A percentile compares a stretch with the other conserved stretches of the same genome.
Conservation (phyloP, 2,797 vertebrate species). For the Picus viridis region DNA sequence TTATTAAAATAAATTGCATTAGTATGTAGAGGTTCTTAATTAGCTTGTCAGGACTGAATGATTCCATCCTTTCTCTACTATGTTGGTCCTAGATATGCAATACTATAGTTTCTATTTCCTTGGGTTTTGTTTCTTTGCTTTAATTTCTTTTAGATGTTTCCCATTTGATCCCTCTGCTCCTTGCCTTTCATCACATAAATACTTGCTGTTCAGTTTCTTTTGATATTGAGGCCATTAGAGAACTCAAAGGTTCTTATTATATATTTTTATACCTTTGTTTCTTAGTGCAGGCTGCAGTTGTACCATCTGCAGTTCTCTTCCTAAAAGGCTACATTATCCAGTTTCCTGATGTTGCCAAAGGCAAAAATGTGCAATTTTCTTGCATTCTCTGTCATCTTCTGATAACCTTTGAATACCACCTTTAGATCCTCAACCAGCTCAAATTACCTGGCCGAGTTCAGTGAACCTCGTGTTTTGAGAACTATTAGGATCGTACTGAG, state of each 20-base stretch:
- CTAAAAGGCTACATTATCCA: background rate
- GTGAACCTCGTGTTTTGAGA: background rate
- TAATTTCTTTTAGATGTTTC: background rate
- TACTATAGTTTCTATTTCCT: background rate
- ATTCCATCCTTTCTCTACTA: background rate
- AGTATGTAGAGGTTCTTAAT: background rate
- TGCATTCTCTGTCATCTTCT: background rate
- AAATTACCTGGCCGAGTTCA: background rate
- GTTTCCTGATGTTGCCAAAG: background rate
- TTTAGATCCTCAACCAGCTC: background rate
- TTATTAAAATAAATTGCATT: background rate
- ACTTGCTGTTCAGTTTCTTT: background rate
- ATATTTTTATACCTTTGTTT: background rate
- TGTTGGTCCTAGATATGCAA: background rate
- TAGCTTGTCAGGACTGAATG: background rate
- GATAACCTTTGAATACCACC: background rate
- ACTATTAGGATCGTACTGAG: background rate
- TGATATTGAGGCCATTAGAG: background rate
- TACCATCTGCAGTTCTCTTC: background rate
- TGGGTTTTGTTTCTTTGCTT: background rate
- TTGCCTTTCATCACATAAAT: fast-evolving
- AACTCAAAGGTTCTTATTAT: background rate
- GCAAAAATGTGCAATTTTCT: background rate
- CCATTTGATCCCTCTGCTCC: background rate
- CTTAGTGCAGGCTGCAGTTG: background rate